Conservation (phyloP, 2,888 invertebrate species). For the Spodoptera picta region DNA sequence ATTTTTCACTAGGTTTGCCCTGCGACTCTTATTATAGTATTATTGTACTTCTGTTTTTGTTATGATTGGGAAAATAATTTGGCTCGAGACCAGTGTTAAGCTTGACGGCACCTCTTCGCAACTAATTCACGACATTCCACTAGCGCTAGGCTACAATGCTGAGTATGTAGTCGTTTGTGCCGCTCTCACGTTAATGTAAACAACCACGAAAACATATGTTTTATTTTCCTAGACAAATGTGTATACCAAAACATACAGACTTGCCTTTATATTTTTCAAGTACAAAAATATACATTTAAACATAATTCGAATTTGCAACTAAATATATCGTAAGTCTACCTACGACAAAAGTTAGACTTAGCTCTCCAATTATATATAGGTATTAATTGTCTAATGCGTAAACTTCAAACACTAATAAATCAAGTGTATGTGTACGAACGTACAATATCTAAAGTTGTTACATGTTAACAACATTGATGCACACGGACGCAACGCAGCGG, state of each 20-base stretch:
- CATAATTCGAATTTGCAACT: too few species aligned
- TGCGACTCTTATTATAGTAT: constrained; percentile 4
- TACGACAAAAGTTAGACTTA: too few species aligned
- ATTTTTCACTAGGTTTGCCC: constrained; percentile 37
- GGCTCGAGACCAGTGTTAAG: constrained; percentile 1
- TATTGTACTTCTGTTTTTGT: constrained; percentile 2
- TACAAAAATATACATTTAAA: too few species aligned
- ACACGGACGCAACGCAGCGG: background rate
- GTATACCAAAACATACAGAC: too few species aligned
- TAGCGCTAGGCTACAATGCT: constrained; percentile 8
- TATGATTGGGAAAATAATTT: background rate
- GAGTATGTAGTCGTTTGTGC: constrained; percentile 22
- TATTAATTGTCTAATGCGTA: too few species aligned
- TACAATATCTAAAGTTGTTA: constrained; percentile 7
- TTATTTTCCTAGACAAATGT: background rate
- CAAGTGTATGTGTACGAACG: background rate
- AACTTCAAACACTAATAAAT: too few species aligned
- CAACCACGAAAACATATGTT: constrained; percentile 3
- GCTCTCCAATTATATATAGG: too few species aligned
- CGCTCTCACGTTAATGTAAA: constrained; percentile 12
- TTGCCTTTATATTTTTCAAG: too few species aligned
- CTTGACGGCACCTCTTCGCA: constrained; percentile 5
- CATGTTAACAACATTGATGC: constrained; percentile 15
- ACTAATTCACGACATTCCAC: constrained; percentile 32
- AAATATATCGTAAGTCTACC: too few species aligned